phyloP scores from a whole-genome alignment of 2,888 invertebrate species.

The Scelioninae gen. 1 region DNA sequence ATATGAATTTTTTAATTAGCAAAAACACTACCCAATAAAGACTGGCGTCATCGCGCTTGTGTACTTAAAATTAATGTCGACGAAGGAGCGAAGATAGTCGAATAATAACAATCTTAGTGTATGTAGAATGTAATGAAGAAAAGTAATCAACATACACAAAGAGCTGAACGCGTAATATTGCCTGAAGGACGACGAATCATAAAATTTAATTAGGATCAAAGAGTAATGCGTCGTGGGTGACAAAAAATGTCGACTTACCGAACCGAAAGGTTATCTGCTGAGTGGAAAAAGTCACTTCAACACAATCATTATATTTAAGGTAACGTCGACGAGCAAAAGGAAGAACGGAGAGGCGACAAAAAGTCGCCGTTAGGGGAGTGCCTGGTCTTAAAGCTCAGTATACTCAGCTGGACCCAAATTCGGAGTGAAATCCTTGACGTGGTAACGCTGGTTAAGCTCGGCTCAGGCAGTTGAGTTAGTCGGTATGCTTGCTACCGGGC shows the following conservation, averaged over 20 bases:
- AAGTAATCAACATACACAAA: conserved; percentile 34
- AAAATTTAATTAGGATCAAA: conserved; percentile 51
- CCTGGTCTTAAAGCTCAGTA: conserved; percentile 41
- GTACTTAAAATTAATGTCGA: conserved; percentile 20
- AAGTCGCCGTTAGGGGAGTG: conserved; percentile 40
- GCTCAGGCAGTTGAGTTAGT: conserved; percentile 58
- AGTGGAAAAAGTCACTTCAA: conserved; percentile 41
- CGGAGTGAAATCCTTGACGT: conserved; percentile 53
- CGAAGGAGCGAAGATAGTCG: neutral
- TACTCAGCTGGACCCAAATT: conserved; percentile 23
- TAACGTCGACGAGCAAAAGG: conserved; percentile 5
- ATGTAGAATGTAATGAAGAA: conserved; percentile 26
- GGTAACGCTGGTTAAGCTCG: conserved; percentile 56
- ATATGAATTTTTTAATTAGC: conserved; percentile 30
- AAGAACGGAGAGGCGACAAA: conserved; percentile 25
- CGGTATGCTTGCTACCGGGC: conserved; percentile 53
- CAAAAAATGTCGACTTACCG: conserved; percentile 24
- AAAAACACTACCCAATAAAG: conserved; percentile 22
- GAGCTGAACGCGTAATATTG: conserved; percentile 6
- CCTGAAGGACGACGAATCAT: conserved; percentile 5
- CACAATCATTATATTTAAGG: conserved; percentile 51
- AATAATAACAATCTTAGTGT: conserved; percentile 15
- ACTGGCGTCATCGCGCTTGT: neutral
- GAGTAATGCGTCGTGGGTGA: conserved; percentile 2
- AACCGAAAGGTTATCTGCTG: conserved; percentile 44